These are phyloP conservation scores for Aegithalos caudatus DNA, from an alignment of 2,113 vertebrate genomes.

Conservation along the genomic window DNA sequence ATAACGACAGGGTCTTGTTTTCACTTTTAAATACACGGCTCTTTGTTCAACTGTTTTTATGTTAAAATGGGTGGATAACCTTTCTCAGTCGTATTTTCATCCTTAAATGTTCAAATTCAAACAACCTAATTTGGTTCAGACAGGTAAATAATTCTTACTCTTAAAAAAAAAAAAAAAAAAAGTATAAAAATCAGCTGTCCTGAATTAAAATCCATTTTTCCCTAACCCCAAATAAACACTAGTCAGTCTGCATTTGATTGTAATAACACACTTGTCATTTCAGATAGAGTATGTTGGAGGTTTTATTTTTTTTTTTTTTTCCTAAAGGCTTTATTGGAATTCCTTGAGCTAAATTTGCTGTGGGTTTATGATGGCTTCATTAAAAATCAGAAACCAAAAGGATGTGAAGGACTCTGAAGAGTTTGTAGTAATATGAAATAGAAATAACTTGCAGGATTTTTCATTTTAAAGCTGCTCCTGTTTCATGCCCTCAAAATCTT, in stretches of 20 bases:
- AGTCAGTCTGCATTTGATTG: conserved; percentile 27
- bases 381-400: conserved; percentile 24
- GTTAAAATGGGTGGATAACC: neutral
- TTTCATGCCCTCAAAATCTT: neutral
- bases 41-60: neutral
- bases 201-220: conserved; percentile 37
- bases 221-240: conserved; percentile 40
- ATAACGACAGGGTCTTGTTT: neutral
- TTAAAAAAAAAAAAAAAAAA: neutral
- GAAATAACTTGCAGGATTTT: neutral
- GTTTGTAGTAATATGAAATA: neutral
- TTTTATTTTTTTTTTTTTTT: neutral
- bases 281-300: neutral
- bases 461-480: neutral
- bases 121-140: conserved; percentile 10
- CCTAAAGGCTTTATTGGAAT: conserved; percentile 17
- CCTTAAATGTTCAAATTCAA: neutral
- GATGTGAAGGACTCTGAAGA: neutral
- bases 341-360: conserved; percentile 4
- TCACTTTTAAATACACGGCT: neutral
- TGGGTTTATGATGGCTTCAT: neutral
- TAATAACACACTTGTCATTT: conserved; percentile 15
- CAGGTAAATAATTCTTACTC: conserved; percentile 38
- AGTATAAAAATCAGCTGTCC: conserved; percentile 14
- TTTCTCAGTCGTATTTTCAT: neutral